Conservation (phyloP, 2,888 invertebrate species). For the Tricholauxania praeusta region DNA sequence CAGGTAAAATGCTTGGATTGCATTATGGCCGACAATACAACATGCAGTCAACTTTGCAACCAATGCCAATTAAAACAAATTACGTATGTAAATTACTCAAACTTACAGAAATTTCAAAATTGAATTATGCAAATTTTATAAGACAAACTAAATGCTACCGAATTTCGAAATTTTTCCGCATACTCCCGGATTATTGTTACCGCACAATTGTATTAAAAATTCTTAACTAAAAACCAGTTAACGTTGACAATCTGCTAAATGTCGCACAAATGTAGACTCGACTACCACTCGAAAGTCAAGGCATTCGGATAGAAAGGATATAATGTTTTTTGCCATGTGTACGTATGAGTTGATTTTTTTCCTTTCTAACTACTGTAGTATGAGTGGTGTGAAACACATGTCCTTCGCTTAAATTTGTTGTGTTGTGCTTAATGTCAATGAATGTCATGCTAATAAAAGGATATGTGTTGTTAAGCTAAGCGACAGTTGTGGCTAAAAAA, state of each 20-base stretch:
- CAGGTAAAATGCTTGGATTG: too few relatives aligned
- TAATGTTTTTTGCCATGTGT: neutral
- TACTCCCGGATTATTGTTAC: neutral
- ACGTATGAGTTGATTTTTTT: neutral
- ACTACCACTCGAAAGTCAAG: neutral
- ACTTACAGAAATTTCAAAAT: too few relatives aligned
- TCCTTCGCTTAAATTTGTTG: conserved; percentile 21
- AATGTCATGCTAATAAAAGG: conserved; percentile 9
- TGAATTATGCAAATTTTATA: too few relatives aligned
- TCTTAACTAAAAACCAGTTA: neutral
- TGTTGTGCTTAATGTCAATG: conserved; percentile 13
- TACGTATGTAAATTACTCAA: too few relatives aligned
- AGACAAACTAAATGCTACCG: too few relatives aligned
- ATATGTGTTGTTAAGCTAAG: too few relatives aligned
- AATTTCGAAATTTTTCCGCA: too few relatives aligned
- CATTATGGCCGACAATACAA: too few relatives aligned
- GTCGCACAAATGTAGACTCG: neutral
- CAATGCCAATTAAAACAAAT: too few relatives aligned
- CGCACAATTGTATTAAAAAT: neutral
- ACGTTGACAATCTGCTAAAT: neutral
- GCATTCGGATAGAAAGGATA: neutral
- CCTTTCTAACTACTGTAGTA: neutral
- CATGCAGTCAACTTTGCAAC: too few relatives aligned
- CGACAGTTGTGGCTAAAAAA: neutral
- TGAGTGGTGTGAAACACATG: conserved; percentile 22